Conservation (phyloP, 2,113 vertebrate species). For the Ptyas mucosa region DNA sequence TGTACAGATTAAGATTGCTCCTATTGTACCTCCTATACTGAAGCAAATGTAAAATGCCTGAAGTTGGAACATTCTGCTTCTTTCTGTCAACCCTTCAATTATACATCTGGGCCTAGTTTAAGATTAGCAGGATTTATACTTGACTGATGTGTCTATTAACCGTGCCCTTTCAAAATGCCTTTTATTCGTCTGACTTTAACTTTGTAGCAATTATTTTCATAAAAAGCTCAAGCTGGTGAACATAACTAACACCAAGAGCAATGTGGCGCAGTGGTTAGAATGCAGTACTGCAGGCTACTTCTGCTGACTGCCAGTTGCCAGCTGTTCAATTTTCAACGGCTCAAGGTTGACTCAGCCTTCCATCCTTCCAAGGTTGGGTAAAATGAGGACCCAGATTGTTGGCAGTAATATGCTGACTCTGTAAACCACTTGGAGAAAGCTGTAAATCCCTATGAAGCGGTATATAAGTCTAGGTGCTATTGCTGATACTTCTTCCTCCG, state of each 20-base stretch:
- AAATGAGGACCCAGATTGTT: no score
- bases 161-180: not conserved
- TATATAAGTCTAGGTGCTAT: no score
- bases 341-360: no score
- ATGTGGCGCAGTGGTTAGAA: no score
- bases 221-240: not conserved
- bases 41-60: not conserved
- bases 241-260: not conserved
- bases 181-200: not conserved
- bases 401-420: no score
- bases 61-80: not conserved
- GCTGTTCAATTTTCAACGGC: no score
- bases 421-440: no score
- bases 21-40: not conserved
- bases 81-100: not conserved
- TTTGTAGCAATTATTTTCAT: not conserved
- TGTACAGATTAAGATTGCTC: not conserved
- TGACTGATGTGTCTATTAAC: not conserved
- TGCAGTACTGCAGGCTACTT: no score
- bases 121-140: not conserved
- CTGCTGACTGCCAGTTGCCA: no score
- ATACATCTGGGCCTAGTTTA: not conserved
- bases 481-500: no score
- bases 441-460: no score
- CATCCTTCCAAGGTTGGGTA: no score